A percentile compares a stretch with the other conserved stretches of the same genome.
Conservation (phyloP, 2,888 invertebrate genomes). For the Bhutanitis thaidina region DNA sequence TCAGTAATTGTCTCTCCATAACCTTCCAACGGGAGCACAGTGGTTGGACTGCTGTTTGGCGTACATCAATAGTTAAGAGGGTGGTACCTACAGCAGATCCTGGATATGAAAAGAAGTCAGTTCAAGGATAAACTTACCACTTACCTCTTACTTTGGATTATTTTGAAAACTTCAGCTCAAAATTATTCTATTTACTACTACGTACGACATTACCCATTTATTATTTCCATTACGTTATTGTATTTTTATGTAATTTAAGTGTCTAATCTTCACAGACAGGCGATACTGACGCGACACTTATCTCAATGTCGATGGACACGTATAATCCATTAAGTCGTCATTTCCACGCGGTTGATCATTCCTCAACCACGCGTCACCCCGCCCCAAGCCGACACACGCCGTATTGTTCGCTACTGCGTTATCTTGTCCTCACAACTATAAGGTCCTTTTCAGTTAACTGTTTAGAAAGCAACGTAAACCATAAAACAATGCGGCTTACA, state of each 20-base stretch:
- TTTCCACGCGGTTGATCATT: conserved; percentile 77
- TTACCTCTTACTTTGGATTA: too few species aligned
- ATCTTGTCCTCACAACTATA: conserved; percentile 47
- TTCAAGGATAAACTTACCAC: too few species aligned
- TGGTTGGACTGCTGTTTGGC: too few species aligned
- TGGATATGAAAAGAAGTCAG: too few species aligned
- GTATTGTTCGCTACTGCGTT: conserved; percentile 76
- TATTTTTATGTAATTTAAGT: conserved; percentile 74
- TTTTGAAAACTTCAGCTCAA: too few species aligned
- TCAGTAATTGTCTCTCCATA: too few species aligned
- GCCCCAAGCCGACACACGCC: conserved; percentile 54
- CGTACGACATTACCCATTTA: too few species aligned
- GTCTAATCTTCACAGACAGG: conserved; percentile 71
- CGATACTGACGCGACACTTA: conserved; percentile 72
- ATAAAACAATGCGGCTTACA: conserved; percentile 44
- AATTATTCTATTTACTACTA: too few species aligned
- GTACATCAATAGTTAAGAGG: too few species aligned
- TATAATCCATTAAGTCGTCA: conserved; percentile 80
- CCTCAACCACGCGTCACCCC: conserved; percentile 74
- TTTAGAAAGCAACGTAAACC: conserved; percentile 45
- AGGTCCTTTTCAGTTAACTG: conserved; percentile 31
- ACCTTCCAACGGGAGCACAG: too few species aligned
- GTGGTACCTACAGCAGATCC: too few species aligned
- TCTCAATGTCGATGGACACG: conserved; percentile 76
- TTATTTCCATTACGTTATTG: conserved; percentile 31